These are phyloP conservation scores for Dioctria linearis DNA, from an alignment of 2,888 invertebrate species.

Conservation along the genomic window DNA sequence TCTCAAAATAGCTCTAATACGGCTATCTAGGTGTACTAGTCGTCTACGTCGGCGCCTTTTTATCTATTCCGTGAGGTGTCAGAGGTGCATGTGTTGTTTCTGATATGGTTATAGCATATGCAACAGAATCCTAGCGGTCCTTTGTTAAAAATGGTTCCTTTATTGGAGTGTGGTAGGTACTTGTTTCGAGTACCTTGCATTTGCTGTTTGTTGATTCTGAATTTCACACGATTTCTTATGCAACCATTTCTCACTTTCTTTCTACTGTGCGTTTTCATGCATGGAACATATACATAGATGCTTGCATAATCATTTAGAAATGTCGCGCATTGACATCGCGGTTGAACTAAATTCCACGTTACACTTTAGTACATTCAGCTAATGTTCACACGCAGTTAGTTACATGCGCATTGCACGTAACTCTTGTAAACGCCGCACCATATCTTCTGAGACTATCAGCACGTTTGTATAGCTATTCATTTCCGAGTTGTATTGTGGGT, in stretches of 20 bases:
- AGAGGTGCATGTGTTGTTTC: slow-evolving; percentile 25
- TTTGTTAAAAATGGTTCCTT: slow-evolving; percentile 9
- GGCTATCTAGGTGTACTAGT: background rate
- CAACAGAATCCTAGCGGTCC: slow-evolving; percentile 5
- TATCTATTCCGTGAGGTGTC: slow-evolving; percentile 34
- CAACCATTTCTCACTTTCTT: slow-evolving; percentile 19
- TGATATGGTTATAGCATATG: background rate
- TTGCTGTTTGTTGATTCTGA: background rate
- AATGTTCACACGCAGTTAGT: slow-evolving; percentile 36
- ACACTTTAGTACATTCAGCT: background rate
- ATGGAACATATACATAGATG: background rate
- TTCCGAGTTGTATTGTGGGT: slow-evolving; percentile 17
- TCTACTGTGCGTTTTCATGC: background rate
- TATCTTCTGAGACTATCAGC: slow-evolving; percentile 30
- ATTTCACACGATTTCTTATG: slow-evolving; percentile 35
- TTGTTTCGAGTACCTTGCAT: background rate
- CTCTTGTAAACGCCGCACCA: slow-evolving; percentile 1
- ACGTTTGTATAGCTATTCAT: slow-evolving; percentile 12
- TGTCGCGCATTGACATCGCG: slow-evolving; percentile 9
- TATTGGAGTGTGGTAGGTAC: background rate
- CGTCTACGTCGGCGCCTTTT: slow-evolving; percentile 34
- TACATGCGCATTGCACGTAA: slow-evolving; percentile 9
- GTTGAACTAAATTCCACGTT: slow-evolving; percentile 31
- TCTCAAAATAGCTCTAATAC: slow-evolving; percentile 27
- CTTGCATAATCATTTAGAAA: slow-evolving; percentile 44